Percentiles rank a stretch among this genome's conserved stretches.
Conservation (phyloP, 2,888 invertebrate species). For the Tenthredo distinguenda region DNA sequence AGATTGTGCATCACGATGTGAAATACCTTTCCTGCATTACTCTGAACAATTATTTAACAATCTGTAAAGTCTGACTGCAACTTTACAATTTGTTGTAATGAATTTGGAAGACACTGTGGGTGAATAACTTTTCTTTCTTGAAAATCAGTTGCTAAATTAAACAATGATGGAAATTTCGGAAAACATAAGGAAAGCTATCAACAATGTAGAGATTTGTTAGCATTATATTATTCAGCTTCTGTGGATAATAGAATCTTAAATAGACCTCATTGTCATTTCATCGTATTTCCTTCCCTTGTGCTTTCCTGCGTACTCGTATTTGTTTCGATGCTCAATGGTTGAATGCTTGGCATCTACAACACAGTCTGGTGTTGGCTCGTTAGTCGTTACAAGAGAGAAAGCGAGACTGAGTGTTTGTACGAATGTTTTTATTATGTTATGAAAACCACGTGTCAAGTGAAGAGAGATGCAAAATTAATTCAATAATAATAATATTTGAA, state of each 20-base stretch:
- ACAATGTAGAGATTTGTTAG: not conserved
- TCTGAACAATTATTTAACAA: not conserved
- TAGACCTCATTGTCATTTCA: slow-evolving; percentile 25
- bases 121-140: not conserved
- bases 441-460: slow-evolving; percentile 34
- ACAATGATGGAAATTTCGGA: not conserved
- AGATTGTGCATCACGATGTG: not conserved
- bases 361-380: slow-evolving; percentile 43
- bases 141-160: not conserved
- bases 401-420: slow-evolving; percentile 53
- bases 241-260: slow-evolving; percentile 46
- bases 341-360: slow-evolving; percentile 45
- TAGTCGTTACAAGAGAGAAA: slow-evolving; percentile 52
- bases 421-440: slow-evolving; percentile 46
- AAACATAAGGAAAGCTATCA: not conserved
- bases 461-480: slow-evolving; percentile 33
- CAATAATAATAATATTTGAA: not conserved
- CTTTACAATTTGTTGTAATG: slow-evolving; percentile 4
- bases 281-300: slow-evolving; percentile 37
- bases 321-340: slow-evolving; percentile 45
- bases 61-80: not conserved
- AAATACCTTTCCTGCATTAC: not conserved
- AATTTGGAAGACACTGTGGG: not conserved
- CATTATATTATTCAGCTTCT: slow-evolving; percentile 24
- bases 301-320: slow-evolving; percentile 43